Evolutionary conservation across 2,888 invertebrate species (phyloP), one percentile per base, ranked within the genome.

Genomic region (Griposia aprilina): DNA sequence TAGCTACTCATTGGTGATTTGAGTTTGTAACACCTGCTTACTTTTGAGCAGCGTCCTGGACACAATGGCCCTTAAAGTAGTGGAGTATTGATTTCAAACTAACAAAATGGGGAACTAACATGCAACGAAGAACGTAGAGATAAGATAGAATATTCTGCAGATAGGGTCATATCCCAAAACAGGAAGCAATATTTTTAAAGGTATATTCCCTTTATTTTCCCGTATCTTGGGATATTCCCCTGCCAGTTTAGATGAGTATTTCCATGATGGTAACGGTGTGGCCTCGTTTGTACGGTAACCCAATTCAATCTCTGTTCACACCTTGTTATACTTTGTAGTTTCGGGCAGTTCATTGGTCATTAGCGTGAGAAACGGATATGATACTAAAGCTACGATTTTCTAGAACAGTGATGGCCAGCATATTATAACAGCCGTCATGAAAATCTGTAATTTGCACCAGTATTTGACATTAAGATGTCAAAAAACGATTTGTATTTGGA

Each of bases 301-400:
- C n/a, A 50, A 83, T 80, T 62, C 76, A 80, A 83, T 81, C 41
- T 74, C n/a, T 52, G 68, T 68, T 84, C 55, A 63, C 70, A 74
- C 55, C 59, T 76, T 65, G 41, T 67, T 79, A 52, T 15, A 62
- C n/a, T 62, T n/a, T n/a, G n/a, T n/a, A n/a, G n/a, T n/a, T n/a
- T n/a, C n/a, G n/a, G n/a, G n/a, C n/a, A n/a, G n/a, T n/a, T n/a
- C n/a, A n/a, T n/a, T n/a, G n/a, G n/a, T n/a, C n/a, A 67, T 52
- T 30, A 60, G 17, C n/a, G 17, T 48, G 26, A 70, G 41, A 48
- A n/a, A 52, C 15, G 4, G 15, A n/a, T 73, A 45, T 20, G 17
- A 23, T 67, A 59, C 57, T 59, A 26, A 26, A 59, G 15, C 15
- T 26, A 59, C 5, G 15, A 26, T 15, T 13, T 59, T 26, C 26